Evolutionary conservation across 2,797 vertebrate species (phyloP), one percentile per base, ranked within the genome.

Genomic region (Otus scops): DNA sequence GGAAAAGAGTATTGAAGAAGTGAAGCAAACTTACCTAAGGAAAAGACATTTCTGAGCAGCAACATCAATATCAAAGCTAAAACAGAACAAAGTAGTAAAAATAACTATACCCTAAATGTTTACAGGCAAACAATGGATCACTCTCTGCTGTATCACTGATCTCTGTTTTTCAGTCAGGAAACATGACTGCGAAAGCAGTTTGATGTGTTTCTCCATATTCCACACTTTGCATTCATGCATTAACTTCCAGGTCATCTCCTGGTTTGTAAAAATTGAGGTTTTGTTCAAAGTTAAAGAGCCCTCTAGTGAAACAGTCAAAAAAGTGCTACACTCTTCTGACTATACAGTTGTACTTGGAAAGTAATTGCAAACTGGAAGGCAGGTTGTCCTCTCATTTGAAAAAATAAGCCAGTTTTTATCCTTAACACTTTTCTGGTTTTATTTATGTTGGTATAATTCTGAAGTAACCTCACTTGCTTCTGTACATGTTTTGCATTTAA

Each of bases 201-300:
- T 84, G 28, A 71, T 91, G n/a, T 26, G 30, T 24, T 91, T 91
- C 65, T 95, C 80, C 8, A 3, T 89, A n/a, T 76, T 93, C 80
- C 63, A 70, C 61, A 41, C 59, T 86, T 41, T 30, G 23, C 65
- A 59, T 94, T 95, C 95, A 51, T 68, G 73, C 75, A 78, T 97
- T 97, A 97, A 95, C 92, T 97, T 97, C 86, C 95, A 94, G 89
- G 92, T 97, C 73, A 82, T 94, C 54, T 85, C 75, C 79, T 80
- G 48, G 54, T 24, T 79, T 95, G 75, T 92, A 74, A 59, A 93
- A 94, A 51, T 17, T 61, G 68, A 71, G 53, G 38, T 81, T 91
- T 97, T 97, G 69, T 87, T 97, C 94, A 97, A 84, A 94, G 92
- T 96, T 95, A 92, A 97, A 95, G 95, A 97, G 94, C 91, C 87